Evolutionary conservation across 1,140 invertebrate species (phyloP), one percentile per base, ranked within the genome.

Genomic region (Carcinoscorpius rotundicauda): DNA sequence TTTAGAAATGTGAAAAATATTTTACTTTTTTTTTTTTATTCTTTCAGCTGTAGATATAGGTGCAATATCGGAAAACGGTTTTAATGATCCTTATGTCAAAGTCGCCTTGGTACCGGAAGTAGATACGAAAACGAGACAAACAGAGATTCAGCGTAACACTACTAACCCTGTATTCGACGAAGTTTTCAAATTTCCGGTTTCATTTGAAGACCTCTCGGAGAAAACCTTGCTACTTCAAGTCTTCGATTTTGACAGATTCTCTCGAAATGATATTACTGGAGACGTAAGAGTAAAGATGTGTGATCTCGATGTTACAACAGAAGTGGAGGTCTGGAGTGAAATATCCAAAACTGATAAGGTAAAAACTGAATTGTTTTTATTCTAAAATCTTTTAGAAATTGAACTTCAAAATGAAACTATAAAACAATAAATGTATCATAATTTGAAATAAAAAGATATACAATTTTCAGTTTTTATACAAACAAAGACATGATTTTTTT

Each of bases 201-300:
- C 66, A 4, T 69, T 62, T 57, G 68, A 66, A 49, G 65, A 69
- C 51, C 49, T 69, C 29, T 52, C 56, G 0, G 66, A 64, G 8
- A 64, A 65, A 61, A 85, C 85, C 61, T 76, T 91, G 1, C 88
- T 92, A 74, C 92, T 93, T 74, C 90, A 88, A 6, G 85, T 93
- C 2, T 93, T 91, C 75, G 89, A 93, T 76, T 93, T 93, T 78
- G 90, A 93, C 76, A 81, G 90, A 52, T 93, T 93, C 79, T 91
- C 88, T n/a, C 80, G 89, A 3, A 89, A 93, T 73, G 90, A 93
- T 76, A 81, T 92, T 52, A 92, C 93, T 66, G 90, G 89, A 3
- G 86, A 89, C 73, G 89, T 93, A 11, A 56, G 66, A 52, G 58
- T 69, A 1, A 52, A 58, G 10, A 66, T 69, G 68, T 61, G 59